Evolutionary conservation across 2,113 vertebrate species (phyloP), one percentile per base, ranked within the genome.

Genomic region (Paracanthobrama guichenoti): DNA sequence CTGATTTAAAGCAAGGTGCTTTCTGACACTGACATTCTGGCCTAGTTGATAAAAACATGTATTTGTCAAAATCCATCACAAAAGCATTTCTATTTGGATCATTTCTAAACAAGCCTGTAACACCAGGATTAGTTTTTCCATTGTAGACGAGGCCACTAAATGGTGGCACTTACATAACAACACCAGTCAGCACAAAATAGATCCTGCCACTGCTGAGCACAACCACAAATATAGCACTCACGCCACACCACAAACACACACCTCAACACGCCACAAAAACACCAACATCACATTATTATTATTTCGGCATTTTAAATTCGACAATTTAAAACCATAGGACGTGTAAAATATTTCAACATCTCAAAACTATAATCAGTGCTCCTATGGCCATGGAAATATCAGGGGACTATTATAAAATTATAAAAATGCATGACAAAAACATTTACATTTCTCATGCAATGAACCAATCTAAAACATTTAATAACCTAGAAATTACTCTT

Each of bases 151-250:
- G 76, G 28, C 8, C 28, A 24, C 18, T 28, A 53, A 80, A 53
- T 50, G 59, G 35, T 84, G 69, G 59, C 77, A 64, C 71, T 84
- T 84, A 81, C 62, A 53, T 86, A 60, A 75, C 84, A 39, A 5
- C 53, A 20, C 2, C 42, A 10, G 60, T 67, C 79, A 71, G 80
- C 66, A 42, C 66, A 71, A 44, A 57, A 55, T 39, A 26, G 62
- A 44, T 64, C 67, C 35, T n/a, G 39, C 44, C 10, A 62, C 35
- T 76, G 46, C 50, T 4, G 28, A 12, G 5, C 9, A 50, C 57
- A 35, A 22, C 4, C 64, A 80, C 48, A 75, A 53, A 76, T 64
- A 35, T 18, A 73, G 39, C 12, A 11, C 39, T 48, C n/a, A 28
- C 67, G 39, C 35, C 11, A 72, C 31, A 79, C 26, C 48, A 31